phyloP scores from a whole-genome alignment of 2,888 invertebrate genomes.

The Oxyscelio sp. region DNA sequence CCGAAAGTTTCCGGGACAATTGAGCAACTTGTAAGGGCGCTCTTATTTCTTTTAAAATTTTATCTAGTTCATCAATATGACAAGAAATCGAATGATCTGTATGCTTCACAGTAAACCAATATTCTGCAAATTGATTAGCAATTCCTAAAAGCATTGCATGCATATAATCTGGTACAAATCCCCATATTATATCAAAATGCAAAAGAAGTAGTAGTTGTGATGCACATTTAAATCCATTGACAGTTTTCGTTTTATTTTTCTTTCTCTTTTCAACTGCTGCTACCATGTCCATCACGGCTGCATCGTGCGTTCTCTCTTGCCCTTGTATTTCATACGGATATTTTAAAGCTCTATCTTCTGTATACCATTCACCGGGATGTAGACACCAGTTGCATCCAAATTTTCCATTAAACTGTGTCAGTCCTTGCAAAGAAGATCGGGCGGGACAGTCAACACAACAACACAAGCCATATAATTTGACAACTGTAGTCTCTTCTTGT shows the following conservation, averaged over 20 bases:
- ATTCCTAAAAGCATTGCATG: no score
- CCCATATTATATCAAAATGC: constrained; percentile 59
- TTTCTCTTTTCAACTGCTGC: constrained; percentile 5
- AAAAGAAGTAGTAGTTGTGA: constrained; percentile 36
- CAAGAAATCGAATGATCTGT: neutral
- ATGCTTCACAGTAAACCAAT: constrained; percentile 49
- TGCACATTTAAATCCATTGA: constrained; percentile 37
- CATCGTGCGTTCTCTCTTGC: constrained; percentile 5
- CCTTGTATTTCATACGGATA: constrained; percentile 17
- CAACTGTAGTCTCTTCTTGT: neutral
- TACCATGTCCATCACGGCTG: neutral
- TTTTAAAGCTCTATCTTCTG: constrained; percentile 7
- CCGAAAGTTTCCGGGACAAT: constrained; percentile 13
- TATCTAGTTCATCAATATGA: neutral
- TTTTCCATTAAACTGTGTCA: no score
- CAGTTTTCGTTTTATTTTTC: constrained; percentile 6
- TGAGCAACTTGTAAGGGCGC: constrained; percentile 18
- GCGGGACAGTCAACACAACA: constrained; percentile 69
- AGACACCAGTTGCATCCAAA: constrained; percentile 65
- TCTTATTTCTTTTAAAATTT: neutral
- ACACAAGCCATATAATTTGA: constrained; percentile 54
- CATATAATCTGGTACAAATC: constrained; percentile 68
- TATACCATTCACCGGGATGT: constrained; percentile 39
- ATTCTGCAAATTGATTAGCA: constrained; percentile 55
- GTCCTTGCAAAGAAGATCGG: constrained; percentile 39